These are phyloP conservation scores for Clepsis dumicolana DNA, from an alignment of 2,888 invertebrate species.

Conservation along the genomic window DNA sequence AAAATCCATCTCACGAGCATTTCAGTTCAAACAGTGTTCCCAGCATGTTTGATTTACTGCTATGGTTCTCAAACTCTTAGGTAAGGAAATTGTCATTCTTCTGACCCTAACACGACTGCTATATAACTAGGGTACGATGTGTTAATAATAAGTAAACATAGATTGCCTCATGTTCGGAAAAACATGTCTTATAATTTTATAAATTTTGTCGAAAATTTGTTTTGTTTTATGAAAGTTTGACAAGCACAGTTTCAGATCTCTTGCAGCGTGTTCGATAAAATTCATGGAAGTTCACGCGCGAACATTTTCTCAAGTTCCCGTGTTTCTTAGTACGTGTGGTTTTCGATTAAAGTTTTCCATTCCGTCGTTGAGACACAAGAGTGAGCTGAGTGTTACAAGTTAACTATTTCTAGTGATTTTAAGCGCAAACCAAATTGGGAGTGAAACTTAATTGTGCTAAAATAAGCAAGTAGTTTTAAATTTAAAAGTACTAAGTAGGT, in stretches of 20 bases:
- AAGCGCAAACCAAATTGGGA: too few species aligned
- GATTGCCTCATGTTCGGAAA: background rate
- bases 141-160: constrained; percentile 16
- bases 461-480: too few species aligned
- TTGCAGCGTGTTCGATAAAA: constrained; percentile 77
- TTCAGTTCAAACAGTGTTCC: constrained; percentile 70
- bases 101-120: constrained; percentile 12
- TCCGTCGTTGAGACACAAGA: too few species aligned
- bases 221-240: constrained; percentile 34
- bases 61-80: constrained; percentile 36
- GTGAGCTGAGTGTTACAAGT: constrained; percentile 53
- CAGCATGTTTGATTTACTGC: constrained; percentile 71
- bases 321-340: constrained; percentile 74
- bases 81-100: constrained; percentile 27
- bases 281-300: constrained; percentile 63
- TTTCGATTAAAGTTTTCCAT: constrained; percentile 81
- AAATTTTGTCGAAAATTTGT: constrained; percentile 10
- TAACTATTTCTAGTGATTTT: constrained; percentile 24
- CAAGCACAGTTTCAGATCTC: constrained; percentile 35
- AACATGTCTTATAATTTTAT: constrained; percentile 4
- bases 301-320: constrained; percentile 69
- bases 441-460: constrained; percentile 4
- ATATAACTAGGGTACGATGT: background rate
- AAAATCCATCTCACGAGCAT: constrained; percentile 71
- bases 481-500: too few species aligned